Conservation (phyloP, 2,113 vertebrate species). For the Myrmophylax atrothorax region DNA sequence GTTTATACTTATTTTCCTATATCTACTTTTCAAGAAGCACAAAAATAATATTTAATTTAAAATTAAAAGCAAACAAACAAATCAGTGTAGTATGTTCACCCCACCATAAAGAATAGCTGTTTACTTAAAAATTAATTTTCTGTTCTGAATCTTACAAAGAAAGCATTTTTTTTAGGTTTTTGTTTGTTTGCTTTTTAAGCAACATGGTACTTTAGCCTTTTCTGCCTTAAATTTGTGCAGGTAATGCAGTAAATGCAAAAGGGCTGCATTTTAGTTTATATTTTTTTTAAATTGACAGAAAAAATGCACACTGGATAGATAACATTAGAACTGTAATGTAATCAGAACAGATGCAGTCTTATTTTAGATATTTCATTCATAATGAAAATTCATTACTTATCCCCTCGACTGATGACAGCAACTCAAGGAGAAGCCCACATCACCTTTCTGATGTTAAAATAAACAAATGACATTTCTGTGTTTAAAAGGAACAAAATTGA, state of each 20-base stretch:
- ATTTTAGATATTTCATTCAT: neutral
- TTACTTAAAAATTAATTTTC: neutral
- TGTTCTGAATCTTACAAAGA: neutral
- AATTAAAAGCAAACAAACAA: neutral
- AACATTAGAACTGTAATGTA: neutral
- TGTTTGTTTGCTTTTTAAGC: neutral
- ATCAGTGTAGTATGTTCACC: neutral
- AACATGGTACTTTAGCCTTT: neutral
- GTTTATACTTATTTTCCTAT: neutral
- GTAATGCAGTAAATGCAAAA: neutral
- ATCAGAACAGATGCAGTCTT: neutral
- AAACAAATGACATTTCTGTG: neutral
- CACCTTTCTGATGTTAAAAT: neutral
- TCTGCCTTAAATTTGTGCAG: neutral
- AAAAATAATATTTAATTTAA: neutral
- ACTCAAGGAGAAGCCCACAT: neutral
- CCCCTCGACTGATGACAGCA: fast-evolving
- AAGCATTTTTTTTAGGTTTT: neutral
- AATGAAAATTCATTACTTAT: neutral
- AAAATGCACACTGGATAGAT: neutral
- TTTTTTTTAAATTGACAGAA: neutral
- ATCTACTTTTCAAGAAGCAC: neutral
- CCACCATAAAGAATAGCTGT: neutral
- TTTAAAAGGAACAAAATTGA: neutral
- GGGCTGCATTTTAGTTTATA: neutral